Conservation (phyloP, 2,797 vertebrate genomes). For the Macropus fuliginosus region DNA sequence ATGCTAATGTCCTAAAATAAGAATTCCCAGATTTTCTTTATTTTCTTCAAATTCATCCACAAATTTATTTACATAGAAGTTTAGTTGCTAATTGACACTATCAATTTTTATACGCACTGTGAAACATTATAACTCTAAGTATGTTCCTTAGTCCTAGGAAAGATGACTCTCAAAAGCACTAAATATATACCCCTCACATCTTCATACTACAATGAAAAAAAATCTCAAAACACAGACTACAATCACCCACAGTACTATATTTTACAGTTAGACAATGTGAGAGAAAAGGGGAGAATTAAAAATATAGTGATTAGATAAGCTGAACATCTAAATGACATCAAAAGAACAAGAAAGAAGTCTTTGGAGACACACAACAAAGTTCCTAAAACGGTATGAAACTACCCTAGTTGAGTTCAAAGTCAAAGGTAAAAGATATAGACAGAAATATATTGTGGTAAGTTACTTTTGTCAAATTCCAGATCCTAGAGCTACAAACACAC, state of each 20-base stretch:
- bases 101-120: not conserved
- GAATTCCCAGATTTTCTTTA: not conserved
- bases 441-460: not conserved
- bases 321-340: not conserved
- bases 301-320: not conserved
- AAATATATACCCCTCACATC: not conserved
- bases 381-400: not conserved
- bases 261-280: not conserved
- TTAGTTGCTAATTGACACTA: not conserved
- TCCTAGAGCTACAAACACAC: not conserved
- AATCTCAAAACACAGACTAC: not conserved
- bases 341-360: not conserved
- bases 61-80: not conserved
- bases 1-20: not conserved
- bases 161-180: not conserved
- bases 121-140: not conserved
- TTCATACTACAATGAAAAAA: not conserved
- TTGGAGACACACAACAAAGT: not conserved
- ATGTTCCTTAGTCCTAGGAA: conserved; percentile 12
- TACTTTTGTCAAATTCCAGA: conserved; percentile 14
- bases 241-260: no score
- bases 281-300: not conserved
- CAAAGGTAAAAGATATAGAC: not conserved
- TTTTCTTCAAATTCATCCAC: not conserved
- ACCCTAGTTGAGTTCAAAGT: not conserved